Percentiles rank a stretch among this genome's conserved stretches.
phyloP scores from a whole-genome alignment of 2,797 vertebrate genomes.

The Peromyscus attwateri region DNA sequence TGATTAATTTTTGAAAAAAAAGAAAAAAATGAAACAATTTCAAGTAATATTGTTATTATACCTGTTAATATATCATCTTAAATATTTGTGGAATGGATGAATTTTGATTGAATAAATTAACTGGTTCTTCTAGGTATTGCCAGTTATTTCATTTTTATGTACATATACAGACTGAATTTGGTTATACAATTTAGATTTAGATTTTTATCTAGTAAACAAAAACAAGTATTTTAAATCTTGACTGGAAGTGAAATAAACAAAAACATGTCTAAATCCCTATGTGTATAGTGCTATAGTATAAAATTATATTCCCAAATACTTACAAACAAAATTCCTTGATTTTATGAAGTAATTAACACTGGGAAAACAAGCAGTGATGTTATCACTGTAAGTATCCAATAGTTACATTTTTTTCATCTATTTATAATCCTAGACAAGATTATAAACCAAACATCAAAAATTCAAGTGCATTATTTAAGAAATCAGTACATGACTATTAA shows the following conservation, averaged over 20 bases:
- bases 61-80: not conserved
- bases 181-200: not conserved
- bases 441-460: constrained; percentile 71
- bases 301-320: constrained; percentile 16
- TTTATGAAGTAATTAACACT: constrained; percentile 60
- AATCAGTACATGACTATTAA: constrained; percentile 42
- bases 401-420: constrained; percentile 71
- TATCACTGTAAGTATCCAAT: constrained; percentile 24
- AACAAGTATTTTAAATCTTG: not conserved
- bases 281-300: not conserved
- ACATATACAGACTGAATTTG: constrained; percentile 5
- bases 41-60: not conserved
- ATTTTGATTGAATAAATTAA: constrained; percentile 38
- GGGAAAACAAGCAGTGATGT: constrained; percentile 34
- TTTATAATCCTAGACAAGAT: not conserved
- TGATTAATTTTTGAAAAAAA: constrained; percentile 8
- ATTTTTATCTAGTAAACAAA: not conserved
- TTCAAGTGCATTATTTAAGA: constrained; percentile 71
- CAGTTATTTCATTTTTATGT: constrained; percentile 39
- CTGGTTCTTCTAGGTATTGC: not conserved
- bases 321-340: not conserved
- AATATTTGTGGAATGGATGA: constrained; percentile 5
- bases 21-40: not conserved
- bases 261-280: not conserved
- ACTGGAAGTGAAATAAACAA: constrained; percentile 36